phyloP scores from a whole-genome alignment of 2,888 invertebrate genomes.

The Monopis laevigella region DNA sequence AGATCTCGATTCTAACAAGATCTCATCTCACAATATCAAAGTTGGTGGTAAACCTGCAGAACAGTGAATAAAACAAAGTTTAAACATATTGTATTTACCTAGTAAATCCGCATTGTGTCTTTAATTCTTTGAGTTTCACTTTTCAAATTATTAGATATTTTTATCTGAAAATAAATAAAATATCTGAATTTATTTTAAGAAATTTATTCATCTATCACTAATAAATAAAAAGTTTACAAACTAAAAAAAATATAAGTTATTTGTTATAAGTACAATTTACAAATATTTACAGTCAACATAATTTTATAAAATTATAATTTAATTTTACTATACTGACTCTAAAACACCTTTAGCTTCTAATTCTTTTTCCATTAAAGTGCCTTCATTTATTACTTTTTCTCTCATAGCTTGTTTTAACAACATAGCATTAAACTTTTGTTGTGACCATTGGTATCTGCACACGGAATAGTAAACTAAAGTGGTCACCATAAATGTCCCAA shows the following conservation, averaged over 20 bases:
- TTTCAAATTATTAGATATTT: too few relatives aligned
- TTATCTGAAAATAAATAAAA: too few relatives aligned
- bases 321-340: conserved; percentile 35
- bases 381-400: conserved; percentile 70
- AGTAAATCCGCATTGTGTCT: too few relatives aligned
- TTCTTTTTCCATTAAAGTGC: conserved; percentile 63
- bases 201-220: too few relatives aligned
- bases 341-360: conserved; percentile 48
- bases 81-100: too few relatives aligned
- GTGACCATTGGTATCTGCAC: conserved; percentile 76
- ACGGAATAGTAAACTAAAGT: conserved; percentile 76
- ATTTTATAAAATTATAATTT: conserved; percentile 3
- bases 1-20: too few relatives aligned
- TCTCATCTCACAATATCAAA: too few relatives aligned
- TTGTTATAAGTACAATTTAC: not conserved
- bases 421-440: conserved; percentile 71
- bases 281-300: not conserved
- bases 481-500: conserved; percentile 71
- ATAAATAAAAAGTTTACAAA: not conserved
- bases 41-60: too few relatives aligned
- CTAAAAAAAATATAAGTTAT: too few relatives aligned
- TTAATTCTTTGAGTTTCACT: too few relatives aligned
- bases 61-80: too few relatives aligned
- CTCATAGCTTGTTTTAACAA: conserved; percentile 70
- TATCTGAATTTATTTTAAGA: too few relatives aligned